Base-by-base conservation (phyloP, 2,888 invertebrate genomes). In the Metalampra italica region DNA sequence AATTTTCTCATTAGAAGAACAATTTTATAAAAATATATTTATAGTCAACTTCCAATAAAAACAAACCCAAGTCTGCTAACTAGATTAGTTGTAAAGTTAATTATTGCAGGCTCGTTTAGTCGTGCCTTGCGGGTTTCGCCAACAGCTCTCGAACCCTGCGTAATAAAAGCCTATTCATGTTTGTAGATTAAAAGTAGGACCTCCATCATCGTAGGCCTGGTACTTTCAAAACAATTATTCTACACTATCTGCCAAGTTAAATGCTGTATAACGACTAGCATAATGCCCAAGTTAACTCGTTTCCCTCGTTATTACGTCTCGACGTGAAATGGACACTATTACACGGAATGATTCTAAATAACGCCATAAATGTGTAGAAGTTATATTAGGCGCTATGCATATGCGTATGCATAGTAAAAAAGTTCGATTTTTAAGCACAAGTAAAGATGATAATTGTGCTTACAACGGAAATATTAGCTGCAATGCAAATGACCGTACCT, bases 201-300 rank as follows among this genome's bases (percentile, higher is more conserved):
- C 54, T 50, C 59, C 55, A 64, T 62, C 64, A 67, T 57, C 50
- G 53, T 54, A 57, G 59, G 52, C 40, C 52, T 59, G 37, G 64
- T 67, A 54, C 57, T 68, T 66, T 63, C 57, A 62, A 59, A 64
- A 57, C 61, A 67, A 69, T 66, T 66, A 68, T 62, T 59, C 46
- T 50, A 47, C 46, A 45, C 46, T 30, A 43, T 45, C 11, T 42
- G 38, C 45, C n/a, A 38, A 37, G 29, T 67, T 63, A 60, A 64
- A 65, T 43, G 51, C 40, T 45, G 47, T 29, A 37, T 55, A 53
- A 50, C 53, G 50, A 50, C 29, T 44, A 43, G 40, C 49, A 45
- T 52, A 48, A 44, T 38, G 39, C 46, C 13, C 29, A 45, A 46
- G 36, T 30, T 43, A 34, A 46, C 43, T 34, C 36, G 34, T 44